Conservation (phyloP, 2,797 vertebrate species). For the Limnodromus scolopaceus region DNA sequence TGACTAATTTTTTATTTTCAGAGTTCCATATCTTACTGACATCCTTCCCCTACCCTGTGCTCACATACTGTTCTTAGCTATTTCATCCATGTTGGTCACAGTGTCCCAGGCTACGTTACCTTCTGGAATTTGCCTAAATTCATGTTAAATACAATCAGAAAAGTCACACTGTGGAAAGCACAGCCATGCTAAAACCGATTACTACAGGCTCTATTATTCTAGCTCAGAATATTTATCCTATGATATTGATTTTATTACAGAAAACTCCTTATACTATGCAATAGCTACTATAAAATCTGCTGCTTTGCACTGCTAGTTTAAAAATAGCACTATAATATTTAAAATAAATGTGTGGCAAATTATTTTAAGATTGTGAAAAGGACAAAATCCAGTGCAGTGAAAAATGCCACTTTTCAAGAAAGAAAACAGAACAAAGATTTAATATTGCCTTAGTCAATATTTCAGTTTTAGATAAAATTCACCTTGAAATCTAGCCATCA, state of each 20-base stretch:
- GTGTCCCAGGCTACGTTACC: not conserved
- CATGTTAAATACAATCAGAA: not conserved
- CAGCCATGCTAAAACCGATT: not conserved
- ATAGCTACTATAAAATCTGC: not conserved
- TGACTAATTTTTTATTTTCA: not conserved
- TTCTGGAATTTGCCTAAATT: not conserved
- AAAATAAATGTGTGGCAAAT: not conserved
- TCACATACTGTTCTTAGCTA: not conserved
- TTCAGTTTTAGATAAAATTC: constrained; percentile 58
- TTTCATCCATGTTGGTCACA: not conserved
- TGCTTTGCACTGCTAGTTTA: not conserved
- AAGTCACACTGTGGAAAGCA: not conserved
- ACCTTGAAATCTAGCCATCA: constrained; percentile 61
- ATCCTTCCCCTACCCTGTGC: not conserved
- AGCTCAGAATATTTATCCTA: constrained; percentile 20
- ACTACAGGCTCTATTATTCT: not conserved
- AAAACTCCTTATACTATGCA: not conserved
- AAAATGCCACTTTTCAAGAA: not conserved
- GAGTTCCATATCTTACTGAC: not conserved
- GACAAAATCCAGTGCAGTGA: not conserved
- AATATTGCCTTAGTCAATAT: constrained; percentile 21
- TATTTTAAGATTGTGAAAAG: not conserved
- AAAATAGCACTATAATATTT: not conserved
- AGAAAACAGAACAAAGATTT: constrained; percentile 18
- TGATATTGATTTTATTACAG: constrained; percentile 26